Evolutionary conservation across 2,113 vertebrate species (phyloP), one percentile per base, ranked within the genome.

Genomic region (Oncorhynchus tshawytscha): DNA sequence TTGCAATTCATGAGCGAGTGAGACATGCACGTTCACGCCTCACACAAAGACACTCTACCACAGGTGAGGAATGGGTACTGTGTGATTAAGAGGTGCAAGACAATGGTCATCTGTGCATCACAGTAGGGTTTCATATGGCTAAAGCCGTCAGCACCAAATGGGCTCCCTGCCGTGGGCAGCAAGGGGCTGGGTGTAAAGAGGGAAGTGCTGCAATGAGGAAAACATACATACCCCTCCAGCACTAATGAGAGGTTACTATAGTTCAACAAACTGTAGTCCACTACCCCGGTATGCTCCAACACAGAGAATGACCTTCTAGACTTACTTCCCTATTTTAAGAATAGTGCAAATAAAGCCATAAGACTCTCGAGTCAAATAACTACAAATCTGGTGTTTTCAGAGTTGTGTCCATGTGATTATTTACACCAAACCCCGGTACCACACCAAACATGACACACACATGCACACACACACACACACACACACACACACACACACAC

Each of bases 1-100:
- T 85, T 88, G 80, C 78, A 82, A 80, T 86, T 90, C 84, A 70
- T 71, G 80, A 86, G 80, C 82, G 83, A 20, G 24, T 54, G 62
- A 78, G 84, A 76, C 78, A 27, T 78, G 89, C 82, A 77, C 74
- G 80, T 88, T 86, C 84, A 88, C 73, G 69, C 84, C 31, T 87
- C 84, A 78, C 78, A 65, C 83, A n/a, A 29, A 75, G 18, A n/a
- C 86, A 74, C 85, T 3, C 66, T 49, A 79, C 70, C 20, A 18
- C 51, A 31, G 15, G 16, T 27, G 20, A 72, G 11, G 65, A 76
- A 49, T 74, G 78, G 18, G 59, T 65, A 74, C 74, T 70, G 67
- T 81, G 83, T 73, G 51, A 71, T 69, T 15, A 4, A 68, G 64
- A 15, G 62, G 71, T 78, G 73, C 75, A 71, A 49, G 49, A 74